A percentile compares a stretch with the other conserved stretches of the same genome.
These are phyloP conservation scores for Prionailurus viverrinus DNA, from an alignment of 2,113 vertebrate genomes.

Conservation along the genomic window DNA sequence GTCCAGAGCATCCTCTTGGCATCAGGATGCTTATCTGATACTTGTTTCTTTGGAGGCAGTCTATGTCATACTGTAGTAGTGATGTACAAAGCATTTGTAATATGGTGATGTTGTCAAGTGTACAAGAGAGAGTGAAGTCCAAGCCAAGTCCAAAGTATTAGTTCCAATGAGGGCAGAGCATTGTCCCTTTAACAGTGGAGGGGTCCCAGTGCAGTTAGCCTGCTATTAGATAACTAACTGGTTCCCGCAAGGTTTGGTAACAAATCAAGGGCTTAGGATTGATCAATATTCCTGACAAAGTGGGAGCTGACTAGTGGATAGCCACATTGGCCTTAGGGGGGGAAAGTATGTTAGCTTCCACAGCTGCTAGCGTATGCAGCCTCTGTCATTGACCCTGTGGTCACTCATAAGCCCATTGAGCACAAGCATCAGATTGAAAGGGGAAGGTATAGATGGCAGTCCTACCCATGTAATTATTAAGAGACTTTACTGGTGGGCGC, in stretches of 20 bases:
- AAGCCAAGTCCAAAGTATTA: conserved; percentile 1
- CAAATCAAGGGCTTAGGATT: background rate
- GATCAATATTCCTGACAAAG: background rate
- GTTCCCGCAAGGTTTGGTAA: background rate
- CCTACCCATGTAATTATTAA: background rate
- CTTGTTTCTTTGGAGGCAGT: conserved; percentile 4
- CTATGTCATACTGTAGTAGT: background rate
- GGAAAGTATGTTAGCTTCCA: background rate
- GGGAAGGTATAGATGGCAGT: background rate
- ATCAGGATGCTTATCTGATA: conserved; percentile 36
- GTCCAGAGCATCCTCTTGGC: conserved; percentile 12
- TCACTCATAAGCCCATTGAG: background rate
- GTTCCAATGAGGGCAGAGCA: background rate
- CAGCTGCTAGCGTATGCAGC: background rate
- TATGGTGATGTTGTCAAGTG: background rate
- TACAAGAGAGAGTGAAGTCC: conserved; percentile 3
- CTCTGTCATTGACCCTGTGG: background rate
- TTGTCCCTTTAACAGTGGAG: background rate
- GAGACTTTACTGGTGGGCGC: background rate
- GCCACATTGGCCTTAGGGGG: background rate
- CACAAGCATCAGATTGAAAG: background rate
- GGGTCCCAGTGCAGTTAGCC: background rate
- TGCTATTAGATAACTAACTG: background rate
- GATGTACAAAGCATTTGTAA: background rate
- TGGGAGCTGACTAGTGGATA: background rate